Base-by-base conservation (phyloP, 2,797 vertebrate genomes). In the Vespertilio murinus region DNA sequence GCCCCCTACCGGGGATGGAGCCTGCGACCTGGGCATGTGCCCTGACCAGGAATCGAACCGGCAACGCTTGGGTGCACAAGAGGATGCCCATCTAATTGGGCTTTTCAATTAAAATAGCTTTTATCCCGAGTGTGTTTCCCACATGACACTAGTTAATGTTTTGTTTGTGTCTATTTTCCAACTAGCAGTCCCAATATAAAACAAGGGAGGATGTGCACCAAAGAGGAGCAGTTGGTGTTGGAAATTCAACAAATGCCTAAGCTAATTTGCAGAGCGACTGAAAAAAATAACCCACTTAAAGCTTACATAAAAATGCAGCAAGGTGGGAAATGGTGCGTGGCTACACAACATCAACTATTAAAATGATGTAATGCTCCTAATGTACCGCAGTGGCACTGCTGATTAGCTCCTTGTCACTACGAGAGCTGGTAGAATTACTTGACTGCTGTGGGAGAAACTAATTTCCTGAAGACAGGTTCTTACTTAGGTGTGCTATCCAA, bases 191-290 rank as follows among this genome's bases (percentile, higher is more conserved):
- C 56, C 80, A 92, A 78, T 64, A 70, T 54, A 96, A 93, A 94
- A 84, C 38, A 93, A 86, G 20, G 35, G 90, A 88, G 69, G 90
- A 67, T 25, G 42, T 7, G 4, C 17, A 93, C 17, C 40, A 87
- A 52, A 83, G 40, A 79, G 64, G 54, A 96, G 56, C 59, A 40
- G 52, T 77, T 93, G 69, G 61, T 79, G 42, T 45, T 85, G 25
- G 65, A 92, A 97, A 96, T 56, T 82, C 90, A 84, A 84, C 74
- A 92, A 91, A 84, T 71, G n/a, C 33, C 90, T 86, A 64, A 82
- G 59, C 56, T 88, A 88, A 79, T 92, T 86, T 94, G 38, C 17
- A 56, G n/a, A 90, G 73, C 23, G 20, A 40, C 70, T 95, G 40
- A 52, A 92, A 52, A 92, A 93, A 88, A 86, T 64, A 83, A 88